Evolutionary conservation across 2,797 vertebrate genomes (phyloP).

Genomic region (Craterocephalus amniculus): DNA sequence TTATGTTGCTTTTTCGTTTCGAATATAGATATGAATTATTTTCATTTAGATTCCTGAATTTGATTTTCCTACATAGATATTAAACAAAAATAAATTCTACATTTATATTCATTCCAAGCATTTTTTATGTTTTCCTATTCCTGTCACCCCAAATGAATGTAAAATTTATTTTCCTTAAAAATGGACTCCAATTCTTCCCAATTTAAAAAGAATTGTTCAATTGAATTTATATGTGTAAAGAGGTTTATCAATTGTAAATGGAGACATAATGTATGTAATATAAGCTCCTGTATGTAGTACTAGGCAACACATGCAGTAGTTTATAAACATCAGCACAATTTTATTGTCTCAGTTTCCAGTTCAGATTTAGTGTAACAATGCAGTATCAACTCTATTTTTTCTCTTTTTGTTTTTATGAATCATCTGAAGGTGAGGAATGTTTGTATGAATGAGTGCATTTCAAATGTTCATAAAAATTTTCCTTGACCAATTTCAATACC

Average conservation of each 20-base stretch:
- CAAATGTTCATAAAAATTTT: conserved; percentile 23
- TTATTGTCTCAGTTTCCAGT: conserved; percentile 16
- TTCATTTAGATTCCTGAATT: not conserved
- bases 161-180: conserved; percentile 4
- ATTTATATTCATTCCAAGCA: not conserved
- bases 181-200: not conserved
- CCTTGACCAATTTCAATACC: conserved; percentile 21
- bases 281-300: conserved; percentile 42
- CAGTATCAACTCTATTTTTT: conserved; percentile 28
- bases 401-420: conserved; percentile 31
- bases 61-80: not conserved
- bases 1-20: conserved; percentile 23
- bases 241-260: conserved; percentile 37
- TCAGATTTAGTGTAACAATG: conserved; percentile 37
- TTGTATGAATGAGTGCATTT: conserved; percentile 33
- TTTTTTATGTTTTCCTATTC: conserved; percentile 19
- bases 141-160: conserved; percentile 16
- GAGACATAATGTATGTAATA: conserved; percentile 17
- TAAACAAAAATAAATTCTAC: not conserved
- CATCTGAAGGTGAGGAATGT: conserved; percentile 35
- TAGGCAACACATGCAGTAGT: conserved; percentile 31
- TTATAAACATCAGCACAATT: conserved; percentile 15
- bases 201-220: conserved; percentile 26
- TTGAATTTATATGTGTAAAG: conserved; percentile 49
- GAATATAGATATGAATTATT: not conserved